phyloP scores from a whole-genome alignment of 2,797 vertebrate genomes.

The Acropternis orthonyx region DNA sequence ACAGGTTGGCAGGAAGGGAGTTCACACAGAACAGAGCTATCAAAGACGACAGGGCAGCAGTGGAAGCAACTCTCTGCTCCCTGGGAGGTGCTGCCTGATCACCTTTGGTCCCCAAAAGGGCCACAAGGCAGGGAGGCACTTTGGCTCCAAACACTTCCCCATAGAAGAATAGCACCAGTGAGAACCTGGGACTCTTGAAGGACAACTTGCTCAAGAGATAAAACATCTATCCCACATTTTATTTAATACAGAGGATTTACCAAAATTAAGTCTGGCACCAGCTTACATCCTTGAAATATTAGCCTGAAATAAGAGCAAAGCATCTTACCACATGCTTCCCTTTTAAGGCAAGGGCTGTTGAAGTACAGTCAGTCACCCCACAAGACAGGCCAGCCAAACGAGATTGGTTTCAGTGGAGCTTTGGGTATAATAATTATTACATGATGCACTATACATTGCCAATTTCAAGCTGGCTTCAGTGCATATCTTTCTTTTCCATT shows the following conservation, averaged over 20 bases:
- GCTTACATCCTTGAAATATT: constrained; percentile 1
- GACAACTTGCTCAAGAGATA: not conserved
- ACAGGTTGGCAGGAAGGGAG: not conserved
- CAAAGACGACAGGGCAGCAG: not conserved
- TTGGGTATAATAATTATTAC: constrained; percentile 5
- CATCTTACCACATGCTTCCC: not conserved
- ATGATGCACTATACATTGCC: constrained; percentile 15
- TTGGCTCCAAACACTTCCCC: not conserved
- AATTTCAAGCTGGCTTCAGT: constrained; percentile 10
- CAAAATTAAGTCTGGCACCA: constrained; percentile 4
- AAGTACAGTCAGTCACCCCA: not conserved
- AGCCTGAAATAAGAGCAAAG: constrained; percentile 23
- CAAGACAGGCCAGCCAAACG: not conserved
- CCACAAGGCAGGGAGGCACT: fast-evolving
- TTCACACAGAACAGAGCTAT: not conserved
- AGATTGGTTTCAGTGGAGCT: not conserved
- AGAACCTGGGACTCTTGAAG: not conserved
- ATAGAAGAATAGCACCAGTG: not conserved
- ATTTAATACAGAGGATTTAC: not conserved
- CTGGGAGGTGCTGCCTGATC: not conserved
- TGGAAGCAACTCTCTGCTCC: not conserved
- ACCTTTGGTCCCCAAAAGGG: not conserved
- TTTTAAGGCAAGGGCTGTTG: constrained; percentile 8
- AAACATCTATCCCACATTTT: not conserved
- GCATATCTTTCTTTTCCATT: not conserved